Base-by-base conservation (phyloP, 2,888 invertebrate genomes). In the Dromius quadrimaculatus region DNA sequence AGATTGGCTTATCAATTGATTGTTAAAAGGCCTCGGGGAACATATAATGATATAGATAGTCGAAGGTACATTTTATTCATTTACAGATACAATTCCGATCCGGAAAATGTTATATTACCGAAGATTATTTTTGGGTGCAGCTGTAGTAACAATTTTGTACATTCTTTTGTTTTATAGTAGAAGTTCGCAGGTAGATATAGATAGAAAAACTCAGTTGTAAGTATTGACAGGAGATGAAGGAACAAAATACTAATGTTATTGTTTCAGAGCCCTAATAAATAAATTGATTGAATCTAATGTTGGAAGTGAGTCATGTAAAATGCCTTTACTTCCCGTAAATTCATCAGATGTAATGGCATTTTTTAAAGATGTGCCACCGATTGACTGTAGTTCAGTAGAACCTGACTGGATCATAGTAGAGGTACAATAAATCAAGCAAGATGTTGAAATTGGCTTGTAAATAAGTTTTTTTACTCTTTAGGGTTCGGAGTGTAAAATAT, bases 331-430 rank as follows among this genome's bases (percentile, higher is more conserved):
- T 71, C 88, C 90, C 4, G 81, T 91, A 28, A 85, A 88, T 76
- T 88, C 90, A 72, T 88, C 89, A 4, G 92, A 92, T 76, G 90
- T 95, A 32, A 89, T 88, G 82, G 88, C 88, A 78, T 93, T 91
- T 76, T 87, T 93, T 71, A 85, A 86, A 73, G 80, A 86, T 8
- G 84, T 87, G 9, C 85, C 88, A 0, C 86, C 87, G 0, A 83
- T 95, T 1, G 81, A 85, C 9, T 96, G 96, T 78, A 84, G 85
- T 8, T 81, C 78, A 77, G 85, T 81, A 72, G 85, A 83, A 34
- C 75, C 79, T 23, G 91, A 94, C 79, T 96, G 95, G 96, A 92
- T 95, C 1, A 85, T 84, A 75, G 91, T 92, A 74, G 85, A 87
- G 79, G 92, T 92, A 79, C n/a, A 38, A 2, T 59, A 3, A 13